Conservation (phyloP, 1,140 invertebrate species). For the Panagrolaimus sp. region DNA sequence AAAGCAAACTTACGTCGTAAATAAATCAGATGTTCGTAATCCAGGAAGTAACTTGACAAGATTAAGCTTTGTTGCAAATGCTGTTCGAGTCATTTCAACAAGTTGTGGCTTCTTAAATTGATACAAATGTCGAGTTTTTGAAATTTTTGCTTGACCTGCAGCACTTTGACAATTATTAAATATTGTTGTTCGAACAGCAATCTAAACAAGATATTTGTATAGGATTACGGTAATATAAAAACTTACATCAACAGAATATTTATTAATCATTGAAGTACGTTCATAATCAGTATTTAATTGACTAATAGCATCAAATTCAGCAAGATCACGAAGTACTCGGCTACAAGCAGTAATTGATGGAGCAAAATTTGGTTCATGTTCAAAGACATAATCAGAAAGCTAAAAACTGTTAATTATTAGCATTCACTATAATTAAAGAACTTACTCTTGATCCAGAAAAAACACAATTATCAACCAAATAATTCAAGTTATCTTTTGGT, state of each 20-base stretch:
- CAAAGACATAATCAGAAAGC: not conserved
- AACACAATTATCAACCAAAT: not conserved
- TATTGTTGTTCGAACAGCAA: not conserved
- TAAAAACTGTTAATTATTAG: no score
- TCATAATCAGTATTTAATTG: no score
- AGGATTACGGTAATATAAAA: no score
- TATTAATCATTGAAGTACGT: not conserved
- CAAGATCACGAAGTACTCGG: not conserved
- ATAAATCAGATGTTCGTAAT: conserved; percentile 1
- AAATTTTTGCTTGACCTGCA: not conserved
- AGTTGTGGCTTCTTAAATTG: not conserved
- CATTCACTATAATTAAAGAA: no score
- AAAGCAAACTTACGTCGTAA: not conserved
- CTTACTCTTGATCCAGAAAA: not conserved
- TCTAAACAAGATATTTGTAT: not conserved
- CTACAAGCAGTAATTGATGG: not conserved
- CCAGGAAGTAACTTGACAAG: not conserved
- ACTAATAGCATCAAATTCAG: not conserved
- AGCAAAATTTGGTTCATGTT: not conserved
- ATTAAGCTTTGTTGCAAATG: not conserved
- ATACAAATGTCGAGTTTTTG: not conserved
- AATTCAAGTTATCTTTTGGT: conserved; percentile 1
- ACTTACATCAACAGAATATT: not conserved
- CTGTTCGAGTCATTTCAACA: not conserved
- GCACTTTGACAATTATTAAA: not conserved